These are phyloP conservation scores for Spodoptera exigua DNA, from an alignment of 2,888 invertebrate species.

Conservation along the genomic window DNA sequence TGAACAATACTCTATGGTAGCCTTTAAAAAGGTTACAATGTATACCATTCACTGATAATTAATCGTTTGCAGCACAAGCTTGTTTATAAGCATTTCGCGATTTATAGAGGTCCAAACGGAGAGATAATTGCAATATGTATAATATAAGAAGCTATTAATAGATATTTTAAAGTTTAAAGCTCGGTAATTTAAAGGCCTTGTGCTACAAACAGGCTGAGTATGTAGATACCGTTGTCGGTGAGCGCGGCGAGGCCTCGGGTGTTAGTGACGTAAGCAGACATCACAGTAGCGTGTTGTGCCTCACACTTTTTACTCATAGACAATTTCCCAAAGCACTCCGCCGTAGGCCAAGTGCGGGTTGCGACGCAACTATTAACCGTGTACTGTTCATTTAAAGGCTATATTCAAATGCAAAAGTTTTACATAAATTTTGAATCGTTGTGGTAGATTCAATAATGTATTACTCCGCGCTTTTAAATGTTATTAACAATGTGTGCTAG, in stretches of 20 bases:
- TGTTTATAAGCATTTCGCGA: neutral
- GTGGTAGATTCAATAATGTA: neutral
- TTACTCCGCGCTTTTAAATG: neutral
- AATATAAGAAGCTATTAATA: conserved; percentile 1
- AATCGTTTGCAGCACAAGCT: conserved; percentile 24
- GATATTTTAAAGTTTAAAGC: conserved; percentile 11
- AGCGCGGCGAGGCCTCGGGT: conserved; percentile 45
- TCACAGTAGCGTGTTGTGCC: conserved; percentile 80
- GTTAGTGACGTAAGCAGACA: conserved; percentile 77
- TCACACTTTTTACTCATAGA: conserved; percentile 78
- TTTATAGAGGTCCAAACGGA: too few species aligned
- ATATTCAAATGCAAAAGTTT: conserved; percentile 24
- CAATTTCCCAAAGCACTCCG: conserved; percentile 79
- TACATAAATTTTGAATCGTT: neutral
- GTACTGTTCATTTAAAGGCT: conserved; percentile 8
- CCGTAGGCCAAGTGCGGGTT: conserved; percentile 55
- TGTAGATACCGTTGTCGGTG: conserved; percentile 32
- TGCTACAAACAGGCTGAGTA: conserved; percentile 47
- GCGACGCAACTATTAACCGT: conserved; percentile 59
- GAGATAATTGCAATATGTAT: too few species aligned
- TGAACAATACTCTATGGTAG: conserved; percentile 9
- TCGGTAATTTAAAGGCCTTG: conserved; percentile 40
- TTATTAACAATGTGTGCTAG: neutral
- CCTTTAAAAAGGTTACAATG: neutral
- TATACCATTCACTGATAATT: neutral